Evolutionary conservation across 1,140 invertebrate species (phyloP), one percentile per base, ranked within the genome.

Genomic region (Penaeus japonicus): DNA sequence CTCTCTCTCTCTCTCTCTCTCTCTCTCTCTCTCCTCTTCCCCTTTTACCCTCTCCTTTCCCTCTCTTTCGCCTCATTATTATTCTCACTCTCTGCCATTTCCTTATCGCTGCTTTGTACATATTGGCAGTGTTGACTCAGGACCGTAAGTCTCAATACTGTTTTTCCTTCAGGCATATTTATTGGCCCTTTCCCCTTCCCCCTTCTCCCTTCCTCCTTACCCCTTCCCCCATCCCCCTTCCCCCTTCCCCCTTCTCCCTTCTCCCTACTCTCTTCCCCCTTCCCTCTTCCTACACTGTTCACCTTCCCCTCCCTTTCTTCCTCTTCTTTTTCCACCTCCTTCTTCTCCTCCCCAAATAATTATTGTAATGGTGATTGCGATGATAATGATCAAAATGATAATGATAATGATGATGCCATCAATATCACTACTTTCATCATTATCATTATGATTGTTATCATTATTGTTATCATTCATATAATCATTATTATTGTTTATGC

Each of bases 1-100:
- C 62, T 77, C 70, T 75, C 53, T 65, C 75, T 59, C 75, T 27
- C 73, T 78, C 53, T 85, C 47, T 85, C 47, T 85, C 53, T 54
- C 39, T 54, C 55, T 73, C 30, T 73, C 62, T 84, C 82, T 84
- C 32, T 30, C 18, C 30, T n/a, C 24, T 47, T 35, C n/a, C 55
- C n/a, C 17, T 78, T 78, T 35, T 39, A 17, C 83, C 39, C 75
- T 12, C 17, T 20, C 27, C 35, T 77, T 70, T 18, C 53, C 32
- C 62, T 32, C 62, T 18, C 53, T 85, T 75, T 27, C 24, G n/a
- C 30, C 84, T 47, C 47, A 47, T 47, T 47, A 47, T 47, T 47
- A 47, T 47, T 77, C 73, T 77, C 73, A 77, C 55, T 70, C 59
- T 70, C 62, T 65, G n/a, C 59, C 80, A 27, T 30, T 27, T 82